These are phyloP conservation scores for Ceyx melanurus DNA, from an alignment of 2,113 vertebrate species.

Conservation along the genomic window DNA sequence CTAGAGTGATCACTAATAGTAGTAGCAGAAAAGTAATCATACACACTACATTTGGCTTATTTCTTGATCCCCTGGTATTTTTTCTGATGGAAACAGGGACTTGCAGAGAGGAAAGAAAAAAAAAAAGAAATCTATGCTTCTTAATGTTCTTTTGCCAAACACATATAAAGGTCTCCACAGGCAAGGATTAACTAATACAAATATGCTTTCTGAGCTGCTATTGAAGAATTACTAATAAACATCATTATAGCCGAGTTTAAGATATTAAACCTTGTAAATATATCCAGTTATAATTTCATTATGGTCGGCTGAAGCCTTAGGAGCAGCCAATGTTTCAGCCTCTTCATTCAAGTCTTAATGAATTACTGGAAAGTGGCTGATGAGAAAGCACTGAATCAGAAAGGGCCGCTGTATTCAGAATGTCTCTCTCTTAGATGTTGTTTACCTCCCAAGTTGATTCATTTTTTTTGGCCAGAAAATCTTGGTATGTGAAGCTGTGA, in stretches of 20 bases:
- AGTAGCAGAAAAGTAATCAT: not conserved
- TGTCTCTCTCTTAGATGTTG: conserved; percentile 28
- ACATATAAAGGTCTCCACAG: conserved; percentile 44
- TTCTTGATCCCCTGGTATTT: not conserved
- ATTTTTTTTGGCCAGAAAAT: not conserved
- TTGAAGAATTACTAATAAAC: conserved; percentile 48
- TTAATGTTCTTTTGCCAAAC: conserved; percentile 50
- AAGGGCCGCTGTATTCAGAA: not conserved
- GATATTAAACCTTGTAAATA: conserved; percentile 43
- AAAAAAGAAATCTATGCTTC: conserved; percentile 29
- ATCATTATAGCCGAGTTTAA: conserved; percentile 33
- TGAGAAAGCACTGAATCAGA: conserved; percentile 32
- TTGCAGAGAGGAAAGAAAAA: not conserved
- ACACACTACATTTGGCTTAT: not conserved
- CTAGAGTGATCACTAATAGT: not conserved
- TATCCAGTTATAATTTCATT: conserved; percentile 54
- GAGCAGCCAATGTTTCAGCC: conserved; percentile 22
- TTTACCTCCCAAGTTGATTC: conserved; percentile 20
- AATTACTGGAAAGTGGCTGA: conserved; percentile 40
- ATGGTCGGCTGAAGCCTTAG: not conserved
- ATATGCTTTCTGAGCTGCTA: conserved; percentile 45
- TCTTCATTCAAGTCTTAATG: conserved; percentile 49
- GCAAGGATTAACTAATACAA: conserved; percentile 62
- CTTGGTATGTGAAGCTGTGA: not conserved
- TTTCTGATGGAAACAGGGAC: conserved; percentile 5